Evolutionary conservation across 2,888 invertebrate genomes (phyloP), one percentile per base, ranked within the genome.

Genomic region (Acleris laterana): DNA sequence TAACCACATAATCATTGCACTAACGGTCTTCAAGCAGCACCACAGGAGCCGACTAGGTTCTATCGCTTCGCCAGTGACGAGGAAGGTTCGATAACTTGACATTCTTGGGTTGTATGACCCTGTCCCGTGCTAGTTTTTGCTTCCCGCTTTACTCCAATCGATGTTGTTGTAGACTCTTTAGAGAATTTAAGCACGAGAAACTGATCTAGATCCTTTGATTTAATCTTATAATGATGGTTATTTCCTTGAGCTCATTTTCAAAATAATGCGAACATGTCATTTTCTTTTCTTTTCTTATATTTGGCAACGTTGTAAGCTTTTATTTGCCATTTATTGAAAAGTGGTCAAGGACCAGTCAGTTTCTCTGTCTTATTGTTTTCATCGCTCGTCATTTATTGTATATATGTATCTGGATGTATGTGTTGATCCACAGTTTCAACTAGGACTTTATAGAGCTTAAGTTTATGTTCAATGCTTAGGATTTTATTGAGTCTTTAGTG

Each of bases 21-120:
- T 80, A 80, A 74, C 70, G 60, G 80, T 84, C 89, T 87, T 82
- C 89, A 89, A 82, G 89, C 88, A 85, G 87, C 88, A 88, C 88
- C 67, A 72, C 68, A 73, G 88, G 88, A 87, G 83, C 80, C 87
- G 71, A 70, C 81, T 91, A 89, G 84, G 87, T 91, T 84, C 87
- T 81, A 81, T 84, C 80, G 84, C 85, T 83, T 85, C 88, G 77
- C 80, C 83, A 79, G 79, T 78, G 79, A 82, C 68, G 76, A 78
- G 79, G 79, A 90, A 91, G 91, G 91, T 91, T 90, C 85, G 90
- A 84, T 83, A 60, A 77, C 68, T 72, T 69, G 73, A 77, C 76
- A 65, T 77, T 73, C 78, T 74, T 77, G 78, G 83, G 76, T 80
- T 82, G 76, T 80, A 79, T 82, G 79, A 76, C 68, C 72, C 63